Evolutionary conservation across 2,888 invertebrate genomes (phyloP).

Genomic region (Sepioteuthis lessoniana): DNA sequence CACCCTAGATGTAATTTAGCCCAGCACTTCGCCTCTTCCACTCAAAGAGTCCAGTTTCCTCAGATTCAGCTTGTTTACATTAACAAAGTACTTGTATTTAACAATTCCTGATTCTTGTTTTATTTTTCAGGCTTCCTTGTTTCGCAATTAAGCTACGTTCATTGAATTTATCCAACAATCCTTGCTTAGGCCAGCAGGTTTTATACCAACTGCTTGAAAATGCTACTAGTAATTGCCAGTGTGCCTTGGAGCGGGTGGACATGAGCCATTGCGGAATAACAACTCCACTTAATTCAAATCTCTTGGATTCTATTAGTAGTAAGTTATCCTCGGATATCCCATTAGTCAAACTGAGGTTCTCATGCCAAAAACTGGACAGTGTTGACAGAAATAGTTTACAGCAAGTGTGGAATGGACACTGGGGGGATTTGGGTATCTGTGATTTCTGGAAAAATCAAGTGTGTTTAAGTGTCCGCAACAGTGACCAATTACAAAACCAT

Average conservation of each 20-base stretch:
- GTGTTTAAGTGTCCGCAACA: background rate
- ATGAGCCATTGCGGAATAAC: conserved; percentile 61
- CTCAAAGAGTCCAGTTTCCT: no score
- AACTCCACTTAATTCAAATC: conserved; percentile 62
- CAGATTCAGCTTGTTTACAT: no score
- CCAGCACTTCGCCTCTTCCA: no score
- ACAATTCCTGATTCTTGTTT: background rate
- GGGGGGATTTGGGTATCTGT: conserved; percentile 56
- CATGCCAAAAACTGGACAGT: conserved; percentile 57
- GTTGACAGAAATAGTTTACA: conserved; percentile 60
- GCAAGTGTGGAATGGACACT: conserved; percentile 62
- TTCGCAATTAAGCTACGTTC: conserved; percentile 57
- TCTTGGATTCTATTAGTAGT: conserved; percentile 62
- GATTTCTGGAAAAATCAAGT: background rate
- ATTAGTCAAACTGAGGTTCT: conserved; percentile 57
- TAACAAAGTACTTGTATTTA: no score
- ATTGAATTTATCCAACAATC: conserved; percentile 62
- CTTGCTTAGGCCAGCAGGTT: conserved; percentile 58
- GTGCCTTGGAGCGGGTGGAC: conserved; percentile 57
- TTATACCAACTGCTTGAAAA: conserved; percentile 59
- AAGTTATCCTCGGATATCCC: conserved; percentile 57
- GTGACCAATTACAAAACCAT: background rate
- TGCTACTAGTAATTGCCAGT: conserved; percentile 52
- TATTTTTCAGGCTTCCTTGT: conserved; percentile 59
- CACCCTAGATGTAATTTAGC: no score